Evolutionary conservation across 2,113 vertebrate species (phyloP), one percentile per base, ranked within the genome.

Genomic region (Ariopsis seemanni): DNA sequence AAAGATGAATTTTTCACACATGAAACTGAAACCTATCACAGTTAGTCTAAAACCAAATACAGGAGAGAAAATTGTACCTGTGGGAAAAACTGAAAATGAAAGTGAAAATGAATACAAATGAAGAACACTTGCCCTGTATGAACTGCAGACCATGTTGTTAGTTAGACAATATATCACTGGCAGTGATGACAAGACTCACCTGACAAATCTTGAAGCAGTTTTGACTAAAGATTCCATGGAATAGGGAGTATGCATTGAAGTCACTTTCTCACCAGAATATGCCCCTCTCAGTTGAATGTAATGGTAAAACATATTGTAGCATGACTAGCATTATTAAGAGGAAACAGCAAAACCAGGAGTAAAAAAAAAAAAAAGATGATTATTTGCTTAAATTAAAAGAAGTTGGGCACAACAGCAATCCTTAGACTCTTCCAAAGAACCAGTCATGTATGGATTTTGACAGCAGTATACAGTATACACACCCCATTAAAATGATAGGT

Each of bases 1-100:
- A 25, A 86, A 85, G 48, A 90, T 89, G 82, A 27, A 11, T 17
- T 42, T 72, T 72, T 72, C 30, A 72, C 30, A 65, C 63, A n/a
- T n/a, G 8, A 22, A 65, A 65, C 67, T 8, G 69, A 72, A 72
- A 72, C 30, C 6, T 9, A 42, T 30, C 30, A 34, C 30, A 42
- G 69, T 42, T 18, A 72, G 8, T 14, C 30, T 72, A 18, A 72
- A 42, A 42, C 14, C 6, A 18, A 9, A 72, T 17, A 80, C 25
- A 80, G 2, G 53, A 57, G 14, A n/a, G n/a, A 57, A 57, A 79
- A 12, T 15, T 55, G 52, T 7, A n/a, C 5, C 20, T 48, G 20
- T 78, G 50, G 14, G 52, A 57, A 80, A 25, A 55, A 42, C n/a
- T 53, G 14, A 53, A 27, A 57, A 12, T 25, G 17, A 50, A 20